Evolutionary conservation across 2,888 invertebrate genomes (phyloP).

Genomic region (Achlya flavicornis): DNA sequence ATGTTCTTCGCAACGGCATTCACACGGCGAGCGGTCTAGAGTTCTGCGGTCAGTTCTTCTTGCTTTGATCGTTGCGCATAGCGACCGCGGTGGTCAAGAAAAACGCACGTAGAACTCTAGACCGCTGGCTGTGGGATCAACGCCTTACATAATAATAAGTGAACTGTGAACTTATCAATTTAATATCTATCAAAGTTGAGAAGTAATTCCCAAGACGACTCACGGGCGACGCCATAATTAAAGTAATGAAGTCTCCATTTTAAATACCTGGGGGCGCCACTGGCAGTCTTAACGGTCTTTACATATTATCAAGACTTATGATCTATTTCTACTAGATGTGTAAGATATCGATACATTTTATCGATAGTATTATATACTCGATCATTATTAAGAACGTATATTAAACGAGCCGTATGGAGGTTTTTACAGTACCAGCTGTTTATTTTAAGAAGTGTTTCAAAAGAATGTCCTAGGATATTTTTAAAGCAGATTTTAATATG

Average conservation of each 20-base stretch:
- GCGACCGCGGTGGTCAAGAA: no score
- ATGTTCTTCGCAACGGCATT: no score
- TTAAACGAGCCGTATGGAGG: no score
- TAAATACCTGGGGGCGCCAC: constrained; percentile 40
- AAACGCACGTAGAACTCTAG: no score
- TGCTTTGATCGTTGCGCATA: no score
- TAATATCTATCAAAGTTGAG: constrained; percentile 6
- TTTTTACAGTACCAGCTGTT: no score
- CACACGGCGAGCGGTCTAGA: no score
- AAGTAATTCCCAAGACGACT: constrained; percentile 5
- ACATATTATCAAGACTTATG: constrained; percentile 18
- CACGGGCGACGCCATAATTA: constrained; percentile 35
- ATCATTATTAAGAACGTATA: background rate
- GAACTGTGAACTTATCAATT: constrained; percentile 9
- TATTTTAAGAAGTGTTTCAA: no score
- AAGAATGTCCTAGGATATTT: no score
- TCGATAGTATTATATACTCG: background rate
- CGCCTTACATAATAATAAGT: background rate
- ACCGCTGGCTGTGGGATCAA: no score
- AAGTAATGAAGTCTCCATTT: constrained; percentile 50
- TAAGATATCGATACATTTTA: background rate
- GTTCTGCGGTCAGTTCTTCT: no score
- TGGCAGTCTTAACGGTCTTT: constrained; percentile 28
- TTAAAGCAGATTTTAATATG: no score
- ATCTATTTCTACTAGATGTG: constrained; percentile 1